phyloP scores from a whole-genome alignment of 37 sponge, comb jelly and placozoan species.

The Tethya wilhelma region DNA sequence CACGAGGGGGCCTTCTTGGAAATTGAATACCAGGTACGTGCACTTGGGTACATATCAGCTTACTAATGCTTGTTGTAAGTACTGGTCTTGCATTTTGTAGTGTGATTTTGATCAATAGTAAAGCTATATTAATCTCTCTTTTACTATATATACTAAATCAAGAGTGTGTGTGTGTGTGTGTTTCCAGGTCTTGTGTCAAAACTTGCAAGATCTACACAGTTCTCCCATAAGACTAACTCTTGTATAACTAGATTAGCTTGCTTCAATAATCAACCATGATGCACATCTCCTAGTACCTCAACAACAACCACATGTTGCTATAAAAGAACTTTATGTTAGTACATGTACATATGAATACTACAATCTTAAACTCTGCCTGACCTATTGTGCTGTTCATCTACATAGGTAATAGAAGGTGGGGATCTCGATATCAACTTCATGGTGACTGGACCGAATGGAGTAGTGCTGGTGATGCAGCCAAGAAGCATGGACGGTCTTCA shows the following conservation, averaged over 20 bases:
- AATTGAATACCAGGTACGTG: constrained; percentile 75
- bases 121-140: too few relatives aligned
- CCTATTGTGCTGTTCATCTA: not conserved
- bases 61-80: not conserved
- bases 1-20: constrained; percentile 65
- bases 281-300: too few relatives aligned
- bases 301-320: too few relatives aligned
- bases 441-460: constrained; percentile 37
- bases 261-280: too few relatives aligned
- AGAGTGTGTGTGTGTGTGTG: too few relatives aligned
- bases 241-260: too few relatives aligned
- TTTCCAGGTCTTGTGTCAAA: too few relatives aligned
- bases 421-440: constrained; percentile 78
- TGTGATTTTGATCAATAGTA: too few relatives aligned
- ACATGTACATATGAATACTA: constrained; percentile 1
- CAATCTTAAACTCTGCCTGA: not conserved
- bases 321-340: not conserved
- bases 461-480: constrained; percentile 35
- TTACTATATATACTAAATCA: too few relatives aligned
- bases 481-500: constrained; percentile 64
- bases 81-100: not conserved
- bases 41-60: not conserved
- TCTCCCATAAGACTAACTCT: too few relatives aligned
- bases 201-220: too few relatives aligned
- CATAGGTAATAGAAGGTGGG: constrained; percentile 79